A percentile compares a stretch with the other conserved stretches of the same genome.
Conservation (phyloP, 2,888 invertebrate genomes). For the Anorthoa munda region DNA sequence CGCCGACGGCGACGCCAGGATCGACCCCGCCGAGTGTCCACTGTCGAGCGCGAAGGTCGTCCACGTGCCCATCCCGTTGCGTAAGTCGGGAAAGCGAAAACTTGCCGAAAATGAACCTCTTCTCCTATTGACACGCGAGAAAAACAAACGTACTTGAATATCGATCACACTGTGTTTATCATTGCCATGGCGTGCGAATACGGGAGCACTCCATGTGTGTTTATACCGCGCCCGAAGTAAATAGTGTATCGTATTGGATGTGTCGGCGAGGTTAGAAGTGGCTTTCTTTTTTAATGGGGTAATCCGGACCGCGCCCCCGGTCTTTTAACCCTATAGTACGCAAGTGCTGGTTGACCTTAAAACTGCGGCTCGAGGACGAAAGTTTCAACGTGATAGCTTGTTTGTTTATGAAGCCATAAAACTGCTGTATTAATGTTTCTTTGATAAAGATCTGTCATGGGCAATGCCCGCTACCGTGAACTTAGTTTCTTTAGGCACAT, state of each 20-base stretch:
- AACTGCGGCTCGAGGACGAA: conserved; percentile 73
- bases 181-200: conserved; percentile 74
- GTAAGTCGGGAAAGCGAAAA: conserved; percentile 83
- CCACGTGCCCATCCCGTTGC: conserved; percentile 85
- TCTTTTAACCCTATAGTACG: conserved; percentile 81
- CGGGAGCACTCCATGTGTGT: conserved; percentile 71
- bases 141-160: conserved; percentile 83
- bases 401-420: conserved; percentile 80
- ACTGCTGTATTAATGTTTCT: conserved; percentile 64
- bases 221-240: conserved; percentile 73
- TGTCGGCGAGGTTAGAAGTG: conserved; percentile 77
- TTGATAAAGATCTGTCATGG: conserved; percentile 45
- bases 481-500: conserved; percentile 65
- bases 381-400: conserved; percentile 72
- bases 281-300: conserved; percentile 79
- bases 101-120: conserved; percentile 77
- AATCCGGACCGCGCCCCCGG: conserved; percentile 85
- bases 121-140: conserved; percentile 86
- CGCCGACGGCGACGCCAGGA: conserved; percentile 51
- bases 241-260: conserved; percentile 71
- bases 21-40: conserved; percentile 64
- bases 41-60: conserved; percentile 62
- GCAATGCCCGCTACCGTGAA: conserved; percentile 61
- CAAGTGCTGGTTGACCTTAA: conserved; percentile 87
- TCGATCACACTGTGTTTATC: conserved; percentile 86